Base-by-base conservation (phyloP, 2,797 vertebrate genomes). In the Ciconia nigra region DNA sequence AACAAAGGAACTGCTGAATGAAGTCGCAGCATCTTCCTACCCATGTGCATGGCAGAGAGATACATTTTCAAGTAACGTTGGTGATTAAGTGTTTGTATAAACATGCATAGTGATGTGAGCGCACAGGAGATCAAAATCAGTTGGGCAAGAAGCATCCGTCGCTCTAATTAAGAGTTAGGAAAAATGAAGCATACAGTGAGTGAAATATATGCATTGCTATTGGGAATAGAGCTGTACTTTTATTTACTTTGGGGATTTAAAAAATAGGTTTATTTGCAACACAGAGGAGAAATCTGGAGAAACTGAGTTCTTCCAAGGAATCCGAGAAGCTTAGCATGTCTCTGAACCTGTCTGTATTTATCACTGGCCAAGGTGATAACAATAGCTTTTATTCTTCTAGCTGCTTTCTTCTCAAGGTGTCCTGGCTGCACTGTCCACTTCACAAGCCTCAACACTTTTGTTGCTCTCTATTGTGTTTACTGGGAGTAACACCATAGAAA, bases 1-100 rank as follows among this genome's bases (percentile, higher is more conserved):
- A 93, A 85, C 81, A 92, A 96, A 95, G 82, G 33, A 95, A 44
- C 61, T 70, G 83, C 84, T 66, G 55, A 69, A 83, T 47, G 67
- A 87, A 93, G 25, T 78, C 11, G 4, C 66, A 90, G 78, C 47
- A 16, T 69, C 77, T 77, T 79, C 80, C 26, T 83, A 31, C 66
- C 84, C 52, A 11, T 74, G 66, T 62, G 65, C 44, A 69, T 66
- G 63, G 80, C 82, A 89, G 72, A 89, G 58, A 79, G 70, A 59
- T 59, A 77, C 12, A 26, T 82, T 84, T 91, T 73, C 52, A 90
- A 82, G 51, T 31, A 57, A 66, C 15, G 3, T 3, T 49, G 46
- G 59, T 57, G 70, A 74, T 94, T 76, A 85, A 87, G 63, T 81
- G 63, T 79, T 91, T 72, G n/a, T 83, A 31, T 67, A 83, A 94